Conservation (phyloP, 1,140 invertebrate genomes). For the Drosophila kepulauana region DNA sequence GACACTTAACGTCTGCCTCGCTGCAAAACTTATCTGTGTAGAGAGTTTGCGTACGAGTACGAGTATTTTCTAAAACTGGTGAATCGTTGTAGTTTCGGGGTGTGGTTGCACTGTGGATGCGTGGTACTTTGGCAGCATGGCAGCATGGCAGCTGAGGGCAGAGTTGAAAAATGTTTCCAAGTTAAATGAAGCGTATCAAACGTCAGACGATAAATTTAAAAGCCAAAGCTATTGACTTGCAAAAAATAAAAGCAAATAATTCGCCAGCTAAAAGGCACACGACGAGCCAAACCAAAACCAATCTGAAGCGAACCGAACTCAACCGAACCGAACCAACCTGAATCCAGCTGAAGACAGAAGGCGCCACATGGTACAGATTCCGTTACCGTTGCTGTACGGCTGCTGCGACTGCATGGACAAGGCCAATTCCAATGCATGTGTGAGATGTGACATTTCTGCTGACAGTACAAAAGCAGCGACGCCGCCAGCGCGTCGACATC, state of each 20-base stretch:
- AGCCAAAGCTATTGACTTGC: constrained; percentile 82
- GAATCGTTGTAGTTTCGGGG: constrained; percentile 19
- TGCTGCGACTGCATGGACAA: constrained; percentile 25
- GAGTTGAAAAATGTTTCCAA: constrained; percentile 82
- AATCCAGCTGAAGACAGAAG: constrained; percentile 25
- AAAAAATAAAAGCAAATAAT: constrained; percentile 81
- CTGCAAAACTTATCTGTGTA: constrained; percentile 48
- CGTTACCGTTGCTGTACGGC: constrained; percentile 16
- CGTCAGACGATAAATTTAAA: constrained; percentile 83
- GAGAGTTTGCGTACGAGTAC: not conserved
- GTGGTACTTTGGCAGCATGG: not conserved
- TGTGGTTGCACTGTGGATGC: not conserved
- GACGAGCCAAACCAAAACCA: constrained; percentile 5
- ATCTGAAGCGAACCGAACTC: not conserved
- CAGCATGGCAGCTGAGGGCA: constrained; percentile 18
- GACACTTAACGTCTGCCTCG: constrained; percentile 63
- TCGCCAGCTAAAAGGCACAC: constrained; percentile 45
- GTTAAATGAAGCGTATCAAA: constrained; percentile 83
- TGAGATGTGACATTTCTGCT: constrained; percentile 80
- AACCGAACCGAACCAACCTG: not conserved
- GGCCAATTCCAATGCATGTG: constrained; percentile 67
- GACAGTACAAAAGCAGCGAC: constrained; percentile 68
- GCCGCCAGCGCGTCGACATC: constrained; percentile 10
- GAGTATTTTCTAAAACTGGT: constrained; percentile 57
- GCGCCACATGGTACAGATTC: constrained; percentile 29